Evolutionary conservation across 2,113 vertebrate species (phyloP).

Genomic region (Scortum barcoo): DNA sequence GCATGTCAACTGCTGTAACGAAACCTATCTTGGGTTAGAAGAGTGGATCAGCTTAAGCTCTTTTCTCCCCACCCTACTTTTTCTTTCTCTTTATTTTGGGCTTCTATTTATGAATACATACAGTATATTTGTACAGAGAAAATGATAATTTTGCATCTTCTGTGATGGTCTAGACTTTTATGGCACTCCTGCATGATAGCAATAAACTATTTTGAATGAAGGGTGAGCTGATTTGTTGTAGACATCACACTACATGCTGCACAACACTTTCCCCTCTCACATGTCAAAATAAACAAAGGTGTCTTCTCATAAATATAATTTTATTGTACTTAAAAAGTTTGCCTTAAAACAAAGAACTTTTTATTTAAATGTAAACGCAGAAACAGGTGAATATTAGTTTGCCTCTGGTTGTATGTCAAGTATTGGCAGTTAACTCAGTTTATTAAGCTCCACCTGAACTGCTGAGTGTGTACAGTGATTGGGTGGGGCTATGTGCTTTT

Average conservation of each 20-base stretch:
- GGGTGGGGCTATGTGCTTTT: conserved; percentile 70
- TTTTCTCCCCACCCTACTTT: conserved; percentile 29
- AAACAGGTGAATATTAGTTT: background rate
- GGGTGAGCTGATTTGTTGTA: background rate
- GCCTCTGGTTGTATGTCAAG: background rate
- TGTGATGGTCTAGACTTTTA: conserved; percentile 85
- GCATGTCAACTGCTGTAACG: conserved; percentile 83
- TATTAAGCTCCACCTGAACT: conserved; percentile 13
- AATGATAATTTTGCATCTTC: conserved; percentile 84
- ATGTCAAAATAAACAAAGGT: background rate
- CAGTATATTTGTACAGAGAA: conserved; percentile 82
- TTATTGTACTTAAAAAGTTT: background rate
- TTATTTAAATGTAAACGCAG: background rate
- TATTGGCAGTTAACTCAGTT: background rate
- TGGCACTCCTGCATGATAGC: conserved; percentile 88
- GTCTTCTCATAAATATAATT: background rate
- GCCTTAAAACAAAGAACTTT: background rate
- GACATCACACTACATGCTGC: background rate
- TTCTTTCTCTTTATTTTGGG: conserved; percentile 71
- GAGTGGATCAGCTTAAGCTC: conserved; percentile 57
- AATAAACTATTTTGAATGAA: conserved; percentile 89
- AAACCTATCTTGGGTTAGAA: conserved; percentile 68
- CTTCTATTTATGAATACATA: conserved; percentile 81
- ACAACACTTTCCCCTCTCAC: background rate
- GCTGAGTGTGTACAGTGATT: conserved; percentile 15